Evolutionary conservation across 2,888 invertebrate species (phyloP).

Genomic region (Dynastes hyllus): DNA sequence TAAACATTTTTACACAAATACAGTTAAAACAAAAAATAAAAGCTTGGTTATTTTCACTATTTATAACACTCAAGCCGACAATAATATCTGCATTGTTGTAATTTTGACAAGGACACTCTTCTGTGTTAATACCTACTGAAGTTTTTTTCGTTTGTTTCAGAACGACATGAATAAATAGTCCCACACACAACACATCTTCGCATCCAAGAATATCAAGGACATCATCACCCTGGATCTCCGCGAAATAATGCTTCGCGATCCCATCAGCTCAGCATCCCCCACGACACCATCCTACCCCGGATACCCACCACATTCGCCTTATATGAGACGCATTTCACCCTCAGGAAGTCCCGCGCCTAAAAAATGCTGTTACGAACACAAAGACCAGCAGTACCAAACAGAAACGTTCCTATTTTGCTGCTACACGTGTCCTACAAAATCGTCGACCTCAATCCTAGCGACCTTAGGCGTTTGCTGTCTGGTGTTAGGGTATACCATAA

Average conservation of each 20-base stretch:
- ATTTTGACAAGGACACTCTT: too few relatives aligned
- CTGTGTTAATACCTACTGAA: too few relatives aligned
- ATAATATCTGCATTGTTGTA: too few relatives aligned
- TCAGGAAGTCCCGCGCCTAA: conserved; percentile 68
- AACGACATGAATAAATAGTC: conserved; percentile 14
- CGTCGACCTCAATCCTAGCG: conserved; percentile 79
- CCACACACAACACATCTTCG: neutral
- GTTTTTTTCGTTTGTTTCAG: conserved; percentile 5
- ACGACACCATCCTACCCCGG: conserved; percentile 65
- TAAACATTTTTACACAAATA: too few relatives aligned
- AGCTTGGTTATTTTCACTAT: too few relatives aligned
- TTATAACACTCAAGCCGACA: too few relatives aligned
- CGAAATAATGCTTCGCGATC: conserved; percentile 55
- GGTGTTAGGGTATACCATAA: conserved; percentile 91
- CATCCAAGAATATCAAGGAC: conserved; percentile 46
- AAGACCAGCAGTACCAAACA: conserved; percentile 55
- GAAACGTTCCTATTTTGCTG: conserved; percentile 74
- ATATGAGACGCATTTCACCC: conserved; percentile 65
- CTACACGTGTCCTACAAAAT: conserved; percentile 73
- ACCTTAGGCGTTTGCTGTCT: conserved; percentile 89
- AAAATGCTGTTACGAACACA: conserved; percentile 68
- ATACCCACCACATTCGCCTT: conserved; percentile 64
- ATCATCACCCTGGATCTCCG: conserved; percentile 38
- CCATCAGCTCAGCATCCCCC: conserved; percentile 55
- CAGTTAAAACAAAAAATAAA: too few relatives aligned